Percentiles rank a stretch among this genome's conserved stretches.
phyloP scores from a whole-genome alignment of 2,888 invertebrate species.

The Penaeus monodon region DNA sequence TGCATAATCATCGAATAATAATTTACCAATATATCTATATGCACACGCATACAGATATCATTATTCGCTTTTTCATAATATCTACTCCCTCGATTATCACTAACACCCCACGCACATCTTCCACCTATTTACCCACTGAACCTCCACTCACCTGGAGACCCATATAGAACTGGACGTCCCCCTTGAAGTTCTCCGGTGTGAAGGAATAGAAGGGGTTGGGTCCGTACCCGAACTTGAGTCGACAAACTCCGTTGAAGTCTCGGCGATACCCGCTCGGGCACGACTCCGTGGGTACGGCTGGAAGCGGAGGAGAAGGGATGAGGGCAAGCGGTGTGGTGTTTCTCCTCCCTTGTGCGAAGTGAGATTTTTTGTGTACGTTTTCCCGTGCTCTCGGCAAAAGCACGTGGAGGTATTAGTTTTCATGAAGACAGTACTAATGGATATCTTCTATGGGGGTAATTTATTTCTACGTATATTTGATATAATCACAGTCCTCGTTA shows the following conservation, averaged over 20 bases:
- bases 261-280: constrained; percentile 59
- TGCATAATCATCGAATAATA: no score
- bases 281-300: constrained; percentile 45
- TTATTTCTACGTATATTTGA: no score
- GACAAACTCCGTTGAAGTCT: constrained; percentile 56
- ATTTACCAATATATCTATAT: no score
- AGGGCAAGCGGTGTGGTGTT: neutral
- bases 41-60: no score
- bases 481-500: no score
- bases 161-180: constrained; percentile 64
- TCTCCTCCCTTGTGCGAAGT: no score
- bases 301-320: neutral
- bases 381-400: no score
- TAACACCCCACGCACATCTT: neutral
- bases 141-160: constrained; percentile 49
- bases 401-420: no score
- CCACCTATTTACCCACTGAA: neutral
- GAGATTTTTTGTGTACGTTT: no score
- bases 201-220: constrained; percentile 63
- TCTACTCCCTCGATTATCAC: neutral
- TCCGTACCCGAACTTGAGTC: constrained; percentile 62
- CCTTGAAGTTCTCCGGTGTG: constrained; percentile 62
- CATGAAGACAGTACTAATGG: no score
- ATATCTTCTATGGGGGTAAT: no score
- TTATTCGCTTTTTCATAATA: no score